Conservation (phyloP, 2,797 vertebrate genomes). For the Carapus acus region DNA sequence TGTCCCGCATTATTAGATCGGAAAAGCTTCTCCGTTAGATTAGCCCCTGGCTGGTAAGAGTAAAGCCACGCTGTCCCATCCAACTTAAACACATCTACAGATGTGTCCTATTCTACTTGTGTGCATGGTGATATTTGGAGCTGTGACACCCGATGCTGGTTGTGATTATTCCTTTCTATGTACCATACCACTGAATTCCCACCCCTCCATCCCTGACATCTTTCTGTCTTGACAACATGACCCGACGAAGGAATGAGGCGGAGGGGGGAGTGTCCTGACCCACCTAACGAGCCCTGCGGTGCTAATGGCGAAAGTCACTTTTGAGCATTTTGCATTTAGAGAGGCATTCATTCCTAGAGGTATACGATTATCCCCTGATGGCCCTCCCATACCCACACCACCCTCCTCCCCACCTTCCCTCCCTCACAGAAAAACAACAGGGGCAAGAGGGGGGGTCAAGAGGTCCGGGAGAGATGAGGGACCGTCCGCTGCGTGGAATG, state of each 20-base stretch:
- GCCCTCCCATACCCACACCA: slow-evolving; percentile 67
- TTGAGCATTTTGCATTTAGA: slow-evolving; percentile 65
- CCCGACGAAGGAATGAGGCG: slow-evolving; percentile 31
- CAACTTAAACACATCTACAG: slow-evolving; percentile 38
- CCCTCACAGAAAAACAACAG: slow-evolving; percentile 64
- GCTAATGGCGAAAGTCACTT: slow-evolving; percentile 59
- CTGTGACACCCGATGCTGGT: slow-evolving; percentile 61
- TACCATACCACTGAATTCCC: slow-evolving; percentile 42
- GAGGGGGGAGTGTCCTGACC: slow-evolving; percentile 42
- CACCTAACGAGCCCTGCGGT: slow-evolving; percentile 53
- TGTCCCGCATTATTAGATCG: slow-evolving; percentile 50
- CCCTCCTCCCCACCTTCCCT: slow-evolving; percentile 65
- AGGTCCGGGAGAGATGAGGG: slow-evolving; percentile 48
- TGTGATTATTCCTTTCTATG: slow-evolving; percentile 52
- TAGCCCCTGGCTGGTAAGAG: slow-evolving; percentile 36
- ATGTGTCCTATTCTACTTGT: slow-evolving; percentile 40
- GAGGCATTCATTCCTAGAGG: slow-evolving; percentile 69
- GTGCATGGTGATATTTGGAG: slow-evolving; percentile 52
- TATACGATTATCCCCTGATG: slow-evolving; percentile 65
- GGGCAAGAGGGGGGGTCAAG: too few species aligned
- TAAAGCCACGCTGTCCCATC: slow-evolving; percentile 27
- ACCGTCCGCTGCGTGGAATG: slow-evolving; percentile 50
- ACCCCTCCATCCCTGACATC: slow-evolving; percentile 33
- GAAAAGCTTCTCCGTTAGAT: slow-evolving; percentile 50
- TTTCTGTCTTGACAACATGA: slow-evolving; percentile 42